These are phyloP conservation scores for Atherix ibis DNA, from an alignment of 2,888 invertebrate species.

Conservation along the genomic window DNA sequence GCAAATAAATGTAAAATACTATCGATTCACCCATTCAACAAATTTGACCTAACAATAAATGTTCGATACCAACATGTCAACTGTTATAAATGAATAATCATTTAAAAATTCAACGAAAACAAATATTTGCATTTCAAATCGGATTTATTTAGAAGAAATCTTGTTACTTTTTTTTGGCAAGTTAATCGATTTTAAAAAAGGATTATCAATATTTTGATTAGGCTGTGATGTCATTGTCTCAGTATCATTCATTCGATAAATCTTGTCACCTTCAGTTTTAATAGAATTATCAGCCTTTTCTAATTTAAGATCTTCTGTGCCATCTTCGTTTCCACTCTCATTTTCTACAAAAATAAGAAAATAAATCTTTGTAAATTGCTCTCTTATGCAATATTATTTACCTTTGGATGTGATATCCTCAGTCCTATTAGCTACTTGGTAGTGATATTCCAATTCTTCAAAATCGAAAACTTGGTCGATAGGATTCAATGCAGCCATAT, in stretches of 20 bases:
- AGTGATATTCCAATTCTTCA: slow-evolving; percentile 64
- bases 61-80: no score
- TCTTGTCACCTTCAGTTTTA: slow-evolving; percentile 24
- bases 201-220: slow-evolving; percentile 52
- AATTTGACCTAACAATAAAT: no score
- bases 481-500: slow-evolving; percentile 71
- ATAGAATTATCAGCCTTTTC: slow-evolving; percentile 27
- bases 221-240: slow-evolving; percentile 32
- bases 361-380: slow-evolving; percentile 3
- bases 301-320: slow-evolving; percentile 25
- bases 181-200: slow-evolving; percentile 42
- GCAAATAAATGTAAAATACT: no score
- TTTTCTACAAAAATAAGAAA: slow-evolving; percentile 22
- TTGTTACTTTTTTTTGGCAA: slow-evolving; percentile 30
- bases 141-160: no score
- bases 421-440: slow-evolving; percentile 47
- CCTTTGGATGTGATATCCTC: slow-evolving; percentile 43
- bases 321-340: slow-evolving; percentile 32
- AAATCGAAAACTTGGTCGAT: slow-evolving; percentile 91
- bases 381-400: no score
- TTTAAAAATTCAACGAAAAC: no score
- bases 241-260: slow-evolving; percentile 30
- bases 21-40: no score
- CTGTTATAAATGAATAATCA: no score
- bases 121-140: no score